Conservation (phyloP, 1,140 invertebrate genomes). For the Drosophila simulans region DNA sequence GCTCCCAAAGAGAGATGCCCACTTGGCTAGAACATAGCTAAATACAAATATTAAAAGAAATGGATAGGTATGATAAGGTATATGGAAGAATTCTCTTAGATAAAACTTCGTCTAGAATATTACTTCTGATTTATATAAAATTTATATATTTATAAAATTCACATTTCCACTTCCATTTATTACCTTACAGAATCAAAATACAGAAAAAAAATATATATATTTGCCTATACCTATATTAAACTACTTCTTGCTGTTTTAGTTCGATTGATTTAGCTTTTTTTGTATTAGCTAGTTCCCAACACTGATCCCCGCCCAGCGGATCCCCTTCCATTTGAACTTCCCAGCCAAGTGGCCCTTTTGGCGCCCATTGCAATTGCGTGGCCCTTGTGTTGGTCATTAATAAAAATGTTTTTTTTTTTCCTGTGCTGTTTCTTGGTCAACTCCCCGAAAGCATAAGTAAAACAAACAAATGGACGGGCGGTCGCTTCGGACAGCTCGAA, state of each 20-base stretch:
- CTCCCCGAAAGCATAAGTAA: slow-evolving; percentile 69
- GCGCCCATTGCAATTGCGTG: slow-evolving; percentile 80
- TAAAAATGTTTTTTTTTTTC: slow-evolving; percentile 69
- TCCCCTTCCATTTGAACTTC: slow-evolving; percentile 1
- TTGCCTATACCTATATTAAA: too few relatives aligned
- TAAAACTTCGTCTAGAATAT: too few relatives aligned
- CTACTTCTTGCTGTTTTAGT: too few relatives aligned
- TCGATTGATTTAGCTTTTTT: not conserved
- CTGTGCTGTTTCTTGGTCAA: slow-evolving; percentile 61
- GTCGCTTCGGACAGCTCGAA: slow-evolving; percentile 39
- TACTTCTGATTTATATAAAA: too few relatives aligned
- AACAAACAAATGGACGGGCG: slow-evolving; percentile 78
- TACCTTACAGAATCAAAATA: too few relatives aligned
- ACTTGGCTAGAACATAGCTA: slow-evolving; percentile 4
- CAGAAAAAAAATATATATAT: too few relatives aligned
- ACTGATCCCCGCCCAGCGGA: slow-evolving; percentile 12
- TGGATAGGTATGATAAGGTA: too few relatives aligned
- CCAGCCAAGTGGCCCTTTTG: slow-evolving; percentile 75
- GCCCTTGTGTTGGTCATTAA: slow-evolving; percentile 69
- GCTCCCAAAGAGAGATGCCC: not conserved
- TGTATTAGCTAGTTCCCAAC: slow-evolving; percentile 11
- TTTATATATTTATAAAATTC: too few relatives aligned
- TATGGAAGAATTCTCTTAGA: too few relatives aligned
- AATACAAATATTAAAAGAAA: too few relatives aligned
- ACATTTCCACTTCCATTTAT: too few relatives aligned